Percentiles rank a stretch among this genome's conserved stretches.
These are phyloP conservation scores for Pleuronectes platessa DNA, from an alignment of 2,113 vertebrate species.

Conservation along the genomic window DNA sequence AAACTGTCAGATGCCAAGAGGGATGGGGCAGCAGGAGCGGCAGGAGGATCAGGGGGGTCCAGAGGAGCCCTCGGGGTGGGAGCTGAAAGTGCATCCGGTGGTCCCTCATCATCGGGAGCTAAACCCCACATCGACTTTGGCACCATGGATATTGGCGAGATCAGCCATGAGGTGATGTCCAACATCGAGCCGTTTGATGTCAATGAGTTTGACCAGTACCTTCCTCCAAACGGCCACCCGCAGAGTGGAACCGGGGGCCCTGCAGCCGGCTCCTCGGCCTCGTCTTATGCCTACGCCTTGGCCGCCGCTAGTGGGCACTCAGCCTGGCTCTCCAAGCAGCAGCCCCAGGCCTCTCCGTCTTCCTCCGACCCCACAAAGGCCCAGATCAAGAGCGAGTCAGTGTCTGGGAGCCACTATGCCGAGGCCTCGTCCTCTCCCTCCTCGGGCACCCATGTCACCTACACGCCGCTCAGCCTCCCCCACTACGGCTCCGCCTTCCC, in stretches of 20 bases:
- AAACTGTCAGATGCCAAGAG: constrained; percentile 91
- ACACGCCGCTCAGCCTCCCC: constrained; percentile 95
- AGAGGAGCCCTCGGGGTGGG: constrained; percentile 85
- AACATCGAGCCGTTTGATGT: constrained; percentile 99
- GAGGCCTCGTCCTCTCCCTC: constrained; percentile 86
- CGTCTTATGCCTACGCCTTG: constrained; percentile 90
- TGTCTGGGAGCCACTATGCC: constrained; percentile 87
- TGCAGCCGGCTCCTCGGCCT: constrained; percentile 68
- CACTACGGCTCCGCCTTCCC: constrained; percentile 98
- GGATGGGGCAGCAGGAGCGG: constrained; percentile 72
- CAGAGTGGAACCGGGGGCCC: constrained; percentile 70
- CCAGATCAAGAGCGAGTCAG: constrained; percentile 96
- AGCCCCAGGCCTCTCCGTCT: constrained; percentile 88
- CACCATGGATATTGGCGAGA: constrained; percentile 98
- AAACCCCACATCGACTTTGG: constrained; percentile 99
- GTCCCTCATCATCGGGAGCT: constrained; percentile 76
- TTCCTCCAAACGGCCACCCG: constrained; percentile 94
- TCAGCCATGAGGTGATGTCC: constrained; percentile 99
- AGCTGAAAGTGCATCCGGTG: constrained; percentile 73
- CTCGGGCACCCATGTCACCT: constrained; percentile 94
- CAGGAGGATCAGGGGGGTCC: constrained; percentile 77
- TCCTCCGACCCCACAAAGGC: constrained; percentile 89
- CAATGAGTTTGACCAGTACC: constrained; percentile 97
- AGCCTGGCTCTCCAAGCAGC: constrained; percentile 97
- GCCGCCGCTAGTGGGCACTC: constrained; percentile 94